Conservation (phyloP, 1,140 invertebrate genomes). For the Aphidius ervi region DNA sequence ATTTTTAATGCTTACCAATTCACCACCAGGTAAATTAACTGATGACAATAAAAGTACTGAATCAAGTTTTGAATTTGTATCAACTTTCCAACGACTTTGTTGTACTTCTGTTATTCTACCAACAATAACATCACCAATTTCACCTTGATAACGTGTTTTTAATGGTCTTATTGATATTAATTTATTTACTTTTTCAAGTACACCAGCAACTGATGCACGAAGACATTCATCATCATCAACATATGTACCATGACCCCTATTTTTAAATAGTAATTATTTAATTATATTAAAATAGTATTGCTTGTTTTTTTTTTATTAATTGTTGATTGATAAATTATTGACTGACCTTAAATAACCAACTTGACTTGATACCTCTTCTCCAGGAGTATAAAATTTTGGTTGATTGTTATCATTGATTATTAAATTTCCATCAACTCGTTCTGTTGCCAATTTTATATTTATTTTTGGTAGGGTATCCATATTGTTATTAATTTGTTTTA, state of each 20-base stretch:
- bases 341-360: slow-evolving; percentile 81
- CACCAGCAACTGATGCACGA: slow-evolving; percentile 89
- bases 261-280: not conserved
- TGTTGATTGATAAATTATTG: not conserved
- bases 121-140: slow-evolving; percentile 96
- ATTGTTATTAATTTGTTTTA: slow-evolving; percentile 6
- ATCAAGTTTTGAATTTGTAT: slow-evolving; percentile 87
- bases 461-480: slow-evolving; percentile 39
- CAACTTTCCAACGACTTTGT: slow-evolving; percentile 92
- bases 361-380: slow-evolving; percentile 77
- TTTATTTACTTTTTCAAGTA: slow-evolving; percentile 92
- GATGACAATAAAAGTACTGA: slow-evolving; percentile 85
- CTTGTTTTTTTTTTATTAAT: not conserved
- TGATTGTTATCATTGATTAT: slow-evolving; percentile 54
- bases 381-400: slow-evolving; percentile 76
- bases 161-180: slow-evolving; percentile 86
- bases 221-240: slow-evolving; percentile 72
- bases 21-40: slow-evolving; percentile 95
- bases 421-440: slow-evolving; percentile 55
- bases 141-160: slow-evolving; percentile 86
- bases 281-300: not conserved
- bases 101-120: slow-evolving; percentile 89
- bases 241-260: slow-evolving; percentile 95
- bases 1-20: slow-evolving; percentile 58
- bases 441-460: slow-evolving; percentile 48